Percentiles rank a stretch among this genome's conserved stretches.
phyloP scores from a whole-genome alignment of 2,888 invertebrate species.

The Drosophila paranaensis region DNA sequence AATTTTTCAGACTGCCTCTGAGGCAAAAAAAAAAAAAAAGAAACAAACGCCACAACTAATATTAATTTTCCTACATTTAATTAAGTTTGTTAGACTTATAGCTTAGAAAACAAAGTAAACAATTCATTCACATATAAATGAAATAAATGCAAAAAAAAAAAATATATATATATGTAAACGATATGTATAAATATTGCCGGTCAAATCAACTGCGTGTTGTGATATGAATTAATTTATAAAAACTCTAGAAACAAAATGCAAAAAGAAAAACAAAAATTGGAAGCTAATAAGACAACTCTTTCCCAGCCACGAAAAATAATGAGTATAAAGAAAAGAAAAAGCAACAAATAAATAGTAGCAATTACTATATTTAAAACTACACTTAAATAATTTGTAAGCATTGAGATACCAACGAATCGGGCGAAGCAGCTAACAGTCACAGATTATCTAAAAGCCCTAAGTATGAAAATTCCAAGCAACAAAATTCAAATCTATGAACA shows the following conservation, averaged over 20 bases:
- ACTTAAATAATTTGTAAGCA: conserved; percentile 31
- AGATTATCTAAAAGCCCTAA: conserved; percentile 34
- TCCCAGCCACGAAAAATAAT: conserved; percentile 3
- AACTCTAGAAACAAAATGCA: conserved; percentile 26
- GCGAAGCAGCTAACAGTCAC: conserved; percentile 27
- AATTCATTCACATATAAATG: conserved; percentile 58
- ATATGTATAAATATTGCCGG: conserved; percentile 49
- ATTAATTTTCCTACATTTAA: conserved; percentile 72
- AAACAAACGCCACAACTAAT: conserved; percentile 69
- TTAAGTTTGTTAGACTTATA: conserved; percentile 79
- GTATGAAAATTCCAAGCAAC: conserved; percentile 32
- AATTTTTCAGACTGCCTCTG: conserved; percentile 53
- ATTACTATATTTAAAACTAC: conserved; percentile 21
- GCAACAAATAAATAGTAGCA: neutral
- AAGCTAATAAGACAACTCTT: conserved; percentile 32
- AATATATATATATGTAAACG: conserved; percentile 16
- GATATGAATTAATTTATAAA: conserved; percentile 79
- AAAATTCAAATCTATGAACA: conserved; percentile 13
- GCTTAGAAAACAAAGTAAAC: conserved; percentile 56
- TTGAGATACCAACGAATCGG: conserved; percentile 56
- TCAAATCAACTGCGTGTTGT: conserved; percentile 79
- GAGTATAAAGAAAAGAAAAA: too few relatives aligned
- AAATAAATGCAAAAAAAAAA: conserved; percentile 10
- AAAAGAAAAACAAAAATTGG: conserved; percentile 39
- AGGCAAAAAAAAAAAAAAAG: conserved; percentile 44